Base-by-base conservation (phyloP, 2,888 invertebrate species). In the Pristionchus maxplancki region DNA sequence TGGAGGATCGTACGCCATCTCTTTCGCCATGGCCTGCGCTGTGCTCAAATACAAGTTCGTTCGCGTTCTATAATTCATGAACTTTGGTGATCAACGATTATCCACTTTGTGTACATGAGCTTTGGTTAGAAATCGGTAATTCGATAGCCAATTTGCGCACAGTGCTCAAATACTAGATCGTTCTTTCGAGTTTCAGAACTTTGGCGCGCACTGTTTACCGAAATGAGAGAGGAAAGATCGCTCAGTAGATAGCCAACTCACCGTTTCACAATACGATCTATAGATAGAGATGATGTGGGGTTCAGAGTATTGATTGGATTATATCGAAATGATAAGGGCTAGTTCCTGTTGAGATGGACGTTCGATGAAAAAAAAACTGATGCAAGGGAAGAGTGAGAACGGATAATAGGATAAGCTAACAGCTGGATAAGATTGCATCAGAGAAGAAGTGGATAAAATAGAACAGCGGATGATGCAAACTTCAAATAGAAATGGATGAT, bases 31-130 rank as follows among this genome's bases (percentile, higher is more conserved):
- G 88, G 88, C 88, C 2, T 88, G 88, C 31, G 88, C 78, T 1
- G 88, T 88, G 4, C 81, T 88, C 40, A 88, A 88, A 34, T 88
- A 88, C 88, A 88, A 88, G 88, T 88, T 13, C 53, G 88, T 50
- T 44, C 4, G 13, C 20, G n/a, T n/a, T n/a, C n/a, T n/a, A n/a
- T 31, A 20, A 5, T 37, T 37, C 17, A 37, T 20, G 34, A 20
- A 37, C 71, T 17, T 64, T 64, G 15, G n/a, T n/a, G n/a, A n/a
- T n/a, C n/a, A n/a, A n/a, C n/a, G n/a, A n/a, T n/a, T n/a, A n/a
- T n/a, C n/a, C n/a, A n/a, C n/a, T n/a, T n/a, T n/a, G n/a, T n/a
- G n/a, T n/a, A n/a, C n/a, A n/a, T n/a, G n/a, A n/a, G n/a, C 24
- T 64, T 64, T 8, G n/a, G 44, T 48, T 48, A 48, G 44, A 6